Evolutionary conservation across 2,797 vertebrate genomes (phyloP), one percentile per base, ranked within the genome.

Genomic region (Centropyge bicolor): DNA sequence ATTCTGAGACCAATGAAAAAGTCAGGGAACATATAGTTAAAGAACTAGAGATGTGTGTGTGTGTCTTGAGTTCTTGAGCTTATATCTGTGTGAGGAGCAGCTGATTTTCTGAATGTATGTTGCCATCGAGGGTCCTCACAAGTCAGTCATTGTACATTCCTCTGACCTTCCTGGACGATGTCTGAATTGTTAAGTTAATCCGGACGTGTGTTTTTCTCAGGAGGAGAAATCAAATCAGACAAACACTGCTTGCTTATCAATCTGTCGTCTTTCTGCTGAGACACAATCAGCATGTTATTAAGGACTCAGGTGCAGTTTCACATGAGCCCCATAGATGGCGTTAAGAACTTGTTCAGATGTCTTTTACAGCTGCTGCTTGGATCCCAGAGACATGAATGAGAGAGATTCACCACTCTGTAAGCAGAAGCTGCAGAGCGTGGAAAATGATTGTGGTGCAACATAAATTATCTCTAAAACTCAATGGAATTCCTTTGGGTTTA

Each of bases 311-410:
- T 86, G 88, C 45, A 90, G 48, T 91, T 85, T 51, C 57, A 8
- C 40, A 0, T 2, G 17, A n/a, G 49, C 3, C 81, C 93, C 36
- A 73, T 86, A 93, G 92, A 91, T 92, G 94, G 92, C 79, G 41
- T 66, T 70, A 83, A 67, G 43, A 76, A 81, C 85, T 71, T 65
- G 57, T 74, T 71, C 7, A 38, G 54, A 45, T 51, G 69, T 57
- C 24, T 48, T 54, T 54, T n/a, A 9, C 24, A 22, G 70, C 45
- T 19, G 3, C 41, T 16, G 43, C n/a, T 57, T 48, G 12, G 60
- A 62, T 63, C n/a, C 11, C 1, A 22, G 41, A 68, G 41, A 56
- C 38, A 69, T 82, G 77, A 85, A 62, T 80, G 55, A 84, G 74
- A 73, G 10, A 24, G 24, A 74, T 41, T 19, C 12, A 11, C 16